These are phyloP conservation scores for Darevskia mixta DNA, from an alignment of 2,797 vertebrate species.

Conservation along the genomic window DNA sequence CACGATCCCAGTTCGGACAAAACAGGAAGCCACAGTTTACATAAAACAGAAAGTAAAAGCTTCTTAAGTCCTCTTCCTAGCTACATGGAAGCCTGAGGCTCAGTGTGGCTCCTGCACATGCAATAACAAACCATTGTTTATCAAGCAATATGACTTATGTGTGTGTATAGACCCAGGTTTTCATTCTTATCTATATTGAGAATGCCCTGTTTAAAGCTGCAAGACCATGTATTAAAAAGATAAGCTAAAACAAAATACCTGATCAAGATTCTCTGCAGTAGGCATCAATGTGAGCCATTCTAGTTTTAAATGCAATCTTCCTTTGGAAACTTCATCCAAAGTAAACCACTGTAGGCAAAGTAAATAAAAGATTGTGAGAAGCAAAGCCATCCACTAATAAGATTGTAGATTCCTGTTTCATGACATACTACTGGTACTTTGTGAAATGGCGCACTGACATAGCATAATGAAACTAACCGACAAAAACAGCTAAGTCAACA, in stretches of 20 bases:
- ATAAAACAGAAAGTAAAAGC: not conserved
- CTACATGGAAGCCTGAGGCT: not conserved
- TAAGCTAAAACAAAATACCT: slow-evolving; percentile 79
- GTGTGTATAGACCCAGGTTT: not conserved
- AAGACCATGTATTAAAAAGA: not conserved
- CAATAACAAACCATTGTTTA: not conserved
- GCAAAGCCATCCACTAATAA: slow-evolving; percentile 7
- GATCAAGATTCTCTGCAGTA: slow-evolving; percentile 85
- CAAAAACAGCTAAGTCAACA: not conserved
- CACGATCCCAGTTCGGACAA: not conserved
- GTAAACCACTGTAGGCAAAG: slow-evolving; percentile 87
- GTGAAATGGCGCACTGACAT: not conserved
- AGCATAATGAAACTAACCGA: not conserved
- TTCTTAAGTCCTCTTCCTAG: not conserved
- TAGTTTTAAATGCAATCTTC: slow-evolving; percentile 92
- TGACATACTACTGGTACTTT: not conserved
- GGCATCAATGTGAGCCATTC: slow-evolving; percentile 91
- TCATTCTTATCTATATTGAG: not conserved
- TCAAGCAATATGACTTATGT: not conserved
- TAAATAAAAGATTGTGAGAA: not conserved
- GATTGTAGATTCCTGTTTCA: not conserved
- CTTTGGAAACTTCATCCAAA: slow-evolving; percentile 87
- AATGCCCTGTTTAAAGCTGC: not conserved
- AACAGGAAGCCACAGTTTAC: not conserved
- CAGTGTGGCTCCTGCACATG: too few species aligned